Evolutionary conservation across 1,140 invertebrate species (phyloP).

Genomic region (Drosophila eugracilis): DNA sequence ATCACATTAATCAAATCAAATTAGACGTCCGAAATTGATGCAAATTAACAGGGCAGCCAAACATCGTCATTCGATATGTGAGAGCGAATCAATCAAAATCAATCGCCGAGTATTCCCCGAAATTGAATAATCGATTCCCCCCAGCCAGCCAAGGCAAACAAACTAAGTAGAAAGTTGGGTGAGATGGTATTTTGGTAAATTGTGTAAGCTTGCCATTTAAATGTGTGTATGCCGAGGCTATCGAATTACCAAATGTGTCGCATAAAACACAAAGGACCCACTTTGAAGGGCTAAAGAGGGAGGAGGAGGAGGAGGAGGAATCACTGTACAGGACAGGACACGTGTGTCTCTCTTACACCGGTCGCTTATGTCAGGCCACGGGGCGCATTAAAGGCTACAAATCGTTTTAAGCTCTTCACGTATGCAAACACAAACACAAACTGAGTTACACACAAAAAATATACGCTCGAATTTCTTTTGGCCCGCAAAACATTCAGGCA

Average conservation of each 20-base stretch:
- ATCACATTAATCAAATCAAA: slow-evolving; percentile 79
- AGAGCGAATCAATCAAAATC: slow-evolving; percentile 76
- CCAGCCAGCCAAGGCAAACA: slow-evolving; percentile 51
- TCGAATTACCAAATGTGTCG: slow-evolving; percentile 67
- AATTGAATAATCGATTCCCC: slow-evolving; percentile 79
- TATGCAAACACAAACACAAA: slow-evolving; percentile 64
- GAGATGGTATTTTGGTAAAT: slow-evolving; percentile 33
- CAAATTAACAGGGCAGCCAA: slow-evolving; percentile 55
- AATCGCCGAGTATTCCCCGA: slow-evolving; percentile 63
- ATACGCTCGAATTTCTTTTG: slow-evolving; percentile 13
- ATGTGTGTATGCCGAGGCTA: slow-evolving; percentile 44
- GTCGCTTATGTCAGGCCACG: slow-evolving; percentile 75
- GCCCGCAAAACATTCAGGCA: slow-evolving; percentile 36
- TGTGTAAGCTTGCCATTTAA: slow-evolving; percentile 65
- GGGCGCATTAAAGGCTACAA: slow-evolving; percentile 72
- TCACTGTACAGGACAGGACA: too few species aligned
- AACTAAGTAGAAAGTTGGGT: slow-evolving; percentile 25
- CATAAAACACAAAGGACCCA: slow-evolving; percentile 43
- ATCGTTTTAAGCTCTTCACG: slow-evolving; percentile 69
- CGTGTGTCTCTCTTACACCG: slow-evolving; percentile 49
- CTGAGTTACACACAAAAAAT: slow-evolving; percentile 3
- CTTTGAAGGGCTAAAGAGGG: neutral
- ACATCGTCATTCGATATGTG: slow-evolving; percentile 64
- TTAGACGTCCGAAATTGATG: slow-evolving; percentile 65
- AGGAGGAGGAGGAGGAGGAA: neutral